phyloP scores from a whole-genome alignment of 2,113 vertebrate species.

The Thryonomys swinderianus region DNA sequence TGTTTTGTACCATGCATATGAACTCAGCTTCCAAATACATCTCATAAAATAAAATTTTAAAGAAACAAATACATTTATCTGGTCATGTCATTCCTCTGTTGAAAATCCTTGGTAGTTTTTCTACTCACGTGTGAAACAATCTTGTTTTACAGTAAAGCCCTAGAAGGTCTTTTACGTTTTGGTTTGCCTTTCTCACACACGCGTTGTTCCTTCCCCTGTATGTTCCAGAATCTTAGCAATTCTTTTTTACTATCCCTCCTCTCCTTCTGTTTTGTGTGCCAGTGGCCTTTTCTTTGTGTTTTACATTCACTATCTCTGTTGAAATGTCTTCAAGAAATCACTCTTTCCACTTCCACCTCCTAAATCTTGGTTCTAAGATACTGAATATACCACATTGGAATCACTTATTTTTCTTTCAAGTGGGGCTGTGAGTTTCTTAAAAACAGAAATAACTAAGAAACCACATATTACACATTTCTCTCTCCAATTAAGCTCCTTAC shows the following conservation, averaged over 20 bases:
- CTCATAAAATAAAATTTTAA: neutral
- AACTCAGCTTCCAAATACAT: neutral
- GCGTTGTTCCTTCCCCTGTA: neutral
- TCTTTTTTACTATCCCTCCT: neutral
- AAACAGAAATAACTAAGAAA: neutral
- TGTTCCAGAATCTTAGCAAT: neutral
- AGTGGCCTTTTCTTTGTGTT: neutral
- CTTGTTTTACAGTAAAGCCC: neutral
- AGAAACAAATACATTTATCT: neutral
- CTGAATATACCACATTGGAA: neutral
- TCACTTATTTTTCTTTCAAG: neutral
- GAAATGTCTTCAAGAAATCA: neutral
- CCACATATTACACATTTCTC: neutral
- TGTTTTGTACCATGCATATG: neutral
- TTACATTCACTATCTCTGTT: neutral
- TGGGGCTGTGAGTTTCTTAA: neutral
- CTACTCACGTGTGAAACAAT: neutral
- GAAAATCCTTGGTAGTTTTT: neutral
- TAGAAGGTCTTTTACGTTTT: neutral
- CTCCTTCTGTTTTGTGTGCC: neutral
- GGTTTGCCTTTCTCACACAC: neutral
- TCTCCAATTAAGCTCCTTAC: neutral
- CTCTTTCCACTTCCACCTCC: neutral
- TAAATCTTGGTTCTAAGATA: neutral
- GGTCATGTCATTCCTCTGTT: neutral